These are phyloP conservation scores for Falcunculus frontatus DNA, from an alignment of 2,113 vertebrate species.

Conservation along the genomic window DNA sequence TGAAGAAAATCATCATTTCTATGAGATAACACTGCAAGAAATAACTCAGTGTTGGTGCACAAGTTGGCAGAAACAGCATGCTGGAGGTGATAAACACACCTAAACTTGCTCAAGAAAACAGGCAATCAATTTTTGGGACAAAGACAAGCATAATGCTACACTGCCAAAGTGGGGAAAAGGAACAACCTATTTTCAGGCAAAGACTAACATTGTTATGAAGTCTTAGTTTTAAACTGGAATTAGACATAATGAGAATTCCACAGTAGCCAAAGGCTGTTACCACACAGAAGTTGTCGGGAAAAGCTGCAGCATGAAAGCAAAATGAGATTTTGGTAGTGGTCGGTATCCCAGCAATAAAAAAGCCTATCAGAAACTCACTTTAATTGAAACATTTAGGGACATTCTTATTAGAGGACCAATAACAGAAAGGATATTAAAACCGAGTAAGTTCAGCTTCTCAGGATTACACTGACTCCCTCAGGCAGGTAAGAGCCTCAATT, in stretches of 20 bases:
- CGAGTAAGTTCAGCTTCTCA: background rate
- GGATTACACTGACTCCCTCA: background rate
- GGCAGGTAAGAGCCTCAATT: background rate
- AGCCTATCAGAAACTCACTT: background rate
- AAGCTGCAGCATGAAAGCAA: background rate
- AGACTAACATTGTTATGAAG: background rate
- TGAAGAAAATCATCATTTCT: background rate
- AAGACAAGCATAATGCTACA: background rate
- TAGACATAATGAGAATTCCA: background rate
- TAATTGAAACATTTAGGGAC: background rate
- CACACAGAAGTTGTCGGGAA: background rate
- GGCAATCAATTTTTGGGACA: background rate
- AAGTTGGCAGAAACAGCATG: background rate
- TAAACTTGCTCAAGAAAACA: background rate
- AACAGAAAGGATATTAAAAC: background rate
- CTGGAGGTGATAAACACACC: background rate
- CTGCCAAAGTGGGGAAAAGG: background rate
- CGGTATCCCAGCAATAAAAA: background rate
- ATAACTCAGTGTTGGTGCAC: background rate
- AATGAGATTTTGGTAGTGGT: background rate
- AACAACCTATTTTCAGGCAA: background rate
- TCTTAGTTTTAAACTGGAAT: background rate
- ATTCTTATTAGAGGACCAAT: background rate
- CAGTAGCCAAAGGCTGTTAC: background rate
- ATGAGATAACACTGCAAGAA: background rate